Percentiles rank a stretch among this genome's conserved stretches.
Evolutionary conservation across 2,888 invertebrate species (phyloP).

Genomic region (Caenorhabditis sinica): DNA sequence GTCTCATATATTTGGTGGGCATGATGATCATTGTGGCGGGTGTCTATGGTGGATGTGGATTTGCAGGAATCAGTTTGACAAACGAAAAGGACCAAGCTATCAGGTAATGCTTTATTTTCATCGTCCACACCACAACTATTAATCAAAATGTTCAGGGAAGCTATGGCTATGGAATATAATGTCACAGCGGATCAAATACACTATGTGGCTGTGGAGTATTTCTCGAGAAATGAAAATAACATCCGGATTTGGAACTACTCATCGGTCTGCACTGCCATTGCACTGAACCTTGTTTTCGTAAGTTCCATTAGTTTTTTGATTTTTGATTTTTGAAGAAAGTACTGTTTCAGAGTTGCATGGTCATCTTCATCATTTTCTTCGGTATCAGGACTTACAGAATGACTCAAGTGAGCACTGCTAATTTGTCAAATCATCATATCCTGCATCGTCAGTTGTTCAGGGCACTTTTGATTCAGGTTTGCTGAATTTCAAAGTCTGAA

Average conservation of each 20-base stretch:
- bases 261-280: neutral
- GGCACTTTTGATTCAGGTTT: slow-evolving; percentile 29
- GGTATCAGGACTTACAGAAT: slow-evolving; percentile 20
- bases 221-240: slow-evolving; percentile 10
- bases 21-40: slow-evolving; percentile 18
- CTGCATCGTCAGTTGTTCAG: slow-evolving; percentile 23
- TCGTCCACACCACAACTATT: too few relatives aligned
- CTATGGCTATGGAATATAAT: neutral
- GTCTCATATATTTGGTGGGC: neutral
- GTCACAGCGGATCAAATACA: slow-evolving; percentile 8
- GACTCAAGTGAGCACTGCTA: neutral
- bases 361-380: slow-evolving; percentile 18
- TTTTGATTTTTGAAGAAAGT: too few relatives aligned
- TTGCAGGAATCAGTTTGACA: slow-evolving; percentile 17
- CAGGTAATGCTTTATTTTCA: neutral
- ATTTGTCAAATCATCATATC: neutral
- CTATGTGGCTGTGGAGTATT: slow-evolving; percentile 32
- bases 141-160: slow-evolving; percentile 5
- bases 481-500: too few relatives aligned
- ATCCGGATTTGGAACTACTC: slow-evolving; percentile 2
- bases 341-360: slow-evolving; percentile 7
- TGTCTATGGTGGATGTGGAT: slow-evolving; percentile 15
- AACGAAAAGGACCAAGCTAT: neutral
- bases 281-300: slow-evolving; percentile 14
- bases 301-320: neutral